Conservation (phyloP, 2,113 vertebrate genomes). For the Myiopsitta monachus region DNA sequence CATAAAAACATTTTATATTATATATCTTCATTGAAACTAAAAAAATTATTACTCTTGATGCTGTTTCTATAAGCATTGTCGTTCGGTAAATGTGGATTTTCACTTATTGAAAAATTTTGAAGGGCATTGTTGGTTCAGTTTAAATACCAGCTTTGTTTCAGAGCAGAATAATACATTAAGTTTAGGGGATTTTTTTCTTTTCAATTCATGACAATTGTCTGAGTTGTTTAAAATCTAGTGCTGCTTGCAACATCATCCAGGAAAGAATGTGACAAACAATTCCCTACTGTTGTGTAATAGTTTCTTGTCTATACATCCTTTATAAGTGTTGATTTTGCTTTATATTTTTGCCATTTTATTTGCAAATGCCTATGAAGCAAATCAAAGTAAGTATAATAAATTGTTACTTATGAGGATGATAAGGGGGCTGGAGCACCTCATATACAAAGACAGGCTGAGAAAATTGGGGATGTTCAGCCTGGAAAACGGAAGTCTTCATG, state of each 20-base stretch:
- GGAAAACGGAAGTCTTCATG: not conserved
- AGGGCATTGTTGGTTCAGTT: not conserved
- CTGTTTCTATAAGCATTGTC: not conserved
- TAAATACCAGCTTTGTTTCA: slow-evolving; percentile 20
- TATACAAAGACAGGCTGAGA: not conserved
- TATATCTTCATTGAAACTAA: not conserved
- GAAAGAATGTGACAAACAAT: slow-evolving; percentile 3
- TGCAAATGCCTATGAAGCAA: not conserved
- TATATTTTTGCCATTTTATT: not conserved
- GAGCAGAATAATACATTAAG: slow-evolving; percentile 8
- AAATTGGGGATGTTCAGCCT: not conserved
- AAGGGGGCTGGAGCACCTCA: not conserved
- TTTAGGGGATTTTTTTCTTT: not conserved
- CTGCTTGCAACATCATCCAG: not conserved
- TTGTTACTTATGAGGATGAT: not conserved
- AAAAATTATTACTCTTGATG: not conserved
- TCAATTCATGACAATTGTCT: slow-evolving; percentile 27
- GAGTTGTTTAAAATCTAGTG: slow-evolving; percentile 52
- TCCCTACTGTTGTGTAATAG: not conserved
- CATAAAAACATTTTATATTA: not conserved
- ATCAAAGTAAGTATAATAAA: not conserved
- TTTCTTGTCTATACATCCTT: not conserved
- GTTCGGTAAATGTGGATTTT: slow-evolving; percentile 18
- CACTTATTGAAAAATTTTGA: not conserved
- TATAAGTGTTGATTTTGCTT: not conserved